Conservation (phyloP, 2,797 vertebrate species). For the Astyanax mexicanus region DNA sequence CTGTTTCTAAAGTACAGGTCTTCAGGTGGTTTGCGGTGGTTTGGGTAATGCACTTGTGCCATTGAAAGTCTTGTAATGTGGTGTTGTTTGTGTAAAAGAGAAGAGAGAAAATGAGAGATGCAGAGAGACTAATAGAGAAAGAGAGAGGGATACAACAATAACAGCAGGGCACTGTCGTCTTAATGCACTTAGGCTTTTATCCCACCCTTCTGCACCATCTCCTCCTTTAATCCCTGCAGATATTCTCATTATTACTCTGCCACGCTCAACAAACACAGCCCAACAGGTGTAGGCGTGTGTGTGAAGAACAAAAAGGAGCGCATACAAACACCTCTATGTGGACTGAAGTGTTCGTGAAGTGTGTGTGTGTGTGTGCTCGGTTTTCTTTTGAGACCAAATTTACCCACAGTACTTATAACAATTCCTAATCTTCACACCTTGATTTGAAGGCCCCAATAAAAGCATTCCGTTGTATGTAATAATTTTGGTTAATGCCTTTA, state of each 20-base stretch:
- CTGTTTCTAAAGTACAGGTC: not conserved
- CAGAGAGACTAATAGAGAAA: not conserved
- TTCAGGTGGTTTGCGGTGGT: not conserved
- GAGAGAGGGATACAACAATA: slow-evolving; percentile 8
- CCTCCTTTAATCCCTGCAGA: slow-evolving; percentile 3
- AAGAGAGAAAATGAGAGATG: not conserved
- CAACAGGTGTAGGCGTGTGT: slow-evolving; percentile 11
- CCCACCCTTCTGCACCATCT: slow-evolving; percentile 6
- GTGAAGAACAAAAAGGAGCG: slow-evolving; percentile 15
- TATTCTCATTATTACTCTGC: slow-evolving; percentile 28
- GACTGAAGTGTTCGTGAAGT: no score
- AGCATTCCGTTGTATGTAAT: not conserved
- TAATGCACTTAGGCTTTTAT: slow-evolving; percentile 22
- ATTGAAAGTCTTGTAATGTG: not conserved
- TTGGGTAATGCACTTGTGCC: slow-evolving; percentile 9
- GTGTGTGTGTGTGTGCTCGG: not conserved
- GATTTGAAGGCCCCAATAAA: not conserved
- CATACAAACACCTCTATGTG: slow-evolving; percentile 20
- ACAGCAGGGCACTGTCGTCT: slow-evolving; percentile 19
- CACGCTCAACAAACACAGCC: not conserved
- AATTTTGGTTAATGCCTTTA: not conserved
- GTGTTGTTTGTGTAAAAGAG: not conserved
- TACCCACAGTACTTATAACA: not conserved
- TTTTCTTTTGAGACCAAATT: not conserved
- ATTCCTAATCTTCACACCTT: not conserved